phyloP scores from a whole-genome alignment of 2,888 invertebrate species.

The Gymnoscelis rufifasciata region DNA sequence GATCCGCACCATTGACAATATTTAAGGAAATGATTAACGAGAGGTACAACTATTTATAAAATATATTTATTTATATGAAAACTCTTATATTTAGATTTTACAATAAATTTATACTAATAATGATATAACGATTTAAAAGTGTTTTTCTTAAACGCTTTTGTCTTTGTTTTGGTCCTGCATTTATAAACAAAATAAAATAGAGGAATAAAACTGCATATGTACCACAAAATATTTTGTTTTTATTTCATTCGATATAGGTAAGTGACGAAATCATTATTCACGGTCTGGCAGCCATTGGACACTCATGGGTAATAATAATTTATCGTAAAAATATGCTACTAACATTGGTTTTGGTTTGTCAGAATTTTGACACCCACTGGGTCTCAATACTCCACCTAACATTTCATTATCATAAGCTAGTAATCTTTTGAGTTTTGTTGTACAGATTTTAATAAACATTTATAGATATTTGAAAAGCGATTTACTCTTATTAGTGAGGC shows the following conservation, averaged over 20 bases:
- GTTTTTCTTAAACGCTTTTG: conserved; percentile 12
- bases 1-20: conserved; percentile 52
- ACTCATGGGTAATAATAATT: conserved; percentile 27
- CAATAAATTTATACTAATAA: conserved; percentile 29
- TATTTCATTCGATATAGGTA: conserved; percentile 42
- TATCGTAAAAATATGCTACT: conserved; percentile 25
- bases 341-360: conserved; percentile 15
- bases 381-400: no score
- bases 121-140: conserved; percentile 7
- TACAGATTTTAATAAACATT: no score
- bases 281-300: conserved; percentile 28
- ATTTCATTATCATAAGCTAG: no score
- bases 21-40: conserved; percentile 45
- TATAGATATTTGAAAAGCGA: no score
- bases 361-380: background rate
- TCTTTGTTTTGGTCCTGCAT: conserved; percentile 47
- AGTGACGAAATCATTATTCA: conserved; percentile 18
- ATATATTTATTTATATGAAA: conserved; percentile 44
- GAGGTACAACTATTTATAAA: conserved; percentile 57
- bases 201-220: conserved; percentile 71
- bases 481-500: no score
- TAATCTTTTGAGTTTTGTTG: no score
- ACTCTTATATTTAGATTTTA: conserved; percentile 35
- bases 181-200: conserved; percentile 53
- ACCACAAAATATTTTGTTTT: conserved; percentile 70